phyloP scores from a whole-genome alignment of 2,113 vertebrate species.

The Entosphenus tridentatus region DNA sequence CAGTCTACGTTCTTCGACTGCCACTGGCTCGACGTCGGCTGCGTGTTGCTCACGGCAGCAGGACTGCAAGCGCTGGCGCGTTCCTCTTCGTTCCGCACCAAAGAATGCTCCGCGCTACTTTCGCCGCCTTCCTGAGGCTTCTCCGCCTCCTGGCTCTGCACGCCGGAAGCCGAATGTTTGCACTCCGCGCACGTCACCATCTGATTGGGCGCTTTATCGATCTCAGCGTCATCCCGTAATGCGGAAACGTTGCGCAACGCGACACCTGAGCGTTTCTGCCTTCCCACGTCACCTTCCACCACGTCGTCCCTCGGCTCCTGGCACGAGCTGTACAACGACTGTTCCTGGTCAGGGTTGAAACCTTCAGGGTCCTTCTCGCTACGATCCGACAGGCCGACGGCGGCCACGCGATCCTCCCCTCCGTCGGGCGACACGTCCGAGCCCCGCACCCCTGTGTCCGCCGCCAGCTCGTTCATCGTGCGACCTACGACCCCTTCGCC shows the following conservation, averaged over 20 bases:
- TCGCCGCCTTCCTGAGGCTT: conserved; percentile 10
- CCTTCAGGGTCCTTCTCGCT: too few species aligned
- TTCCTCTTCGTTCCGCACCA: conserved; percentile 13
- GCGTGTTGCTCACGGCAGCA: conserved; percentile 9
- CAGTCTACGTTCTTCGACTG: conserved; percentile 51
- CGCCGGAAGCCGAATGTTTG: background rate
- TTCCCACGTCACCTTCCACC: too few species aligned
- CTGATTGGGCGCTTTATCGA: conserved; percentile 16
- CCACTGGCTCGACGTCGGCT: conserved; percentile 16
- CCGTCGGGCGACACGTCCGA: conserved; percentile 21
- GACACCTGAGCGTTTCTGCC: background rate
- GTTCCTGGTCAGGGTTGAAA: too few species aligned
- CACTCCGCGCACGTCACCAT: conserved; percentile 8
- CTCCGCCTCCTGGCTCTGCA: conserved; percentile 12
- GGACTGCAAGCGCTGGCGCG: conserved; percentile 12
- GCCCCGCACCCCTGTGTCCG: conserved; percentile 15
- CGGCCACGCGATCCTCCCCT: conserved; percentile 13
- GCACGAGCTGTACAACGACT: too few species aligned
- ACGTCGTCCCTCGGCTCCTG: too few species aligned
- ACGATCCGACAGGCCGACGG: too few species aligned
- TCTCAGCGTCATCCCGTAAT: conserved; percentile 14
- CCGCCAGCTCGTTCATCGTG: background rate
- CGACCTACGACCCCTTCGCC: background rate
- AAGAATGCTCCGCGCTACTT: conserved; percentile 9
- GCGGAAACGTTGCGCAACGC: background rate